Evolutionary conservation across 2,113 vertebrate species (phyloP).

Genomic region (Muntiacus muntjak): DNA sequence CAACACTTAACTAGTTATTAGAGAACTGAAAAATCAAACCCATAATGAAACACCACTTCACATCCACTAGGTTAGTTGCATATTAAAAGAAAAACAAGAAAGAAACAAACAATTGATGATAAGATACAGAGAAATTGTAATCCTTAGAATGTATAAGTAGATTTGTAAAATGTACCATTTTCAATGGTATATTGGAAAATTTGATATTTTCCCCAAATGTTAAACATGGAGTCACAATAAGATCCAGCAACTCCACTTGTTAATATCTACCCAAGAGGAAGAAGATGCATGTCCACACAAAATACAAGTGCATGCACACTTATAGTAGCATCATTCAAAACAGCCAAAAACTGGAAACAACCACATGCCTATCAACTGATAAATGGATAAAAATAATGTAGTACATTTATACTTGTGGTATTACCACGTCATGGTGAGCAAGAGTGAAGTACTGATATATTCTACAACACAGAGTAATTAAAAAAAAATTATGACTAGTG

Average conservation of each 20-base stretch:
- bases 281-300: neutral
- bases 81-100: neutral
- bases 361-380: neutral
- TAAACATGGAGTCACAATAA: neutral
- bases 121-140: neutral
- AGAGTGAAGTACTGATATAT: neutral
- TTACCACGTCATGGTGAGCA: neutral
- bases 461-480: neutral
- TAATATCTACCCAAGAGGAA: neutral
- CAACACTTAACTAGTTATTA: neutral
- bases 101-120: neutral
- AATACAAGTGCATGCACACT: neutral
- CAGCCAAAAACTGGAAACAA: neutral
- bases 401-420: neutral
- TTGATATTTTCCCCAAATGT: neutral
- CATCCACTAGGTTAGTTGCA: accelerated
- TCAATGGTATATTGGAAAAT: neutral
- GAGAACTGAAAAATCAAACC: neutral
- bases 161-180: neutral
- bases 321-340: neutral
- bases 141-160: neutral
- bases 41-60: neutral
- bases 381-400: neutral
- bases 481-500: neutral
- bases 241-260: neutral